phyloP scores from a whole-genome alignment of 2,113 vertebrate genomes.

The Lamprologus speciosus region DNA sequence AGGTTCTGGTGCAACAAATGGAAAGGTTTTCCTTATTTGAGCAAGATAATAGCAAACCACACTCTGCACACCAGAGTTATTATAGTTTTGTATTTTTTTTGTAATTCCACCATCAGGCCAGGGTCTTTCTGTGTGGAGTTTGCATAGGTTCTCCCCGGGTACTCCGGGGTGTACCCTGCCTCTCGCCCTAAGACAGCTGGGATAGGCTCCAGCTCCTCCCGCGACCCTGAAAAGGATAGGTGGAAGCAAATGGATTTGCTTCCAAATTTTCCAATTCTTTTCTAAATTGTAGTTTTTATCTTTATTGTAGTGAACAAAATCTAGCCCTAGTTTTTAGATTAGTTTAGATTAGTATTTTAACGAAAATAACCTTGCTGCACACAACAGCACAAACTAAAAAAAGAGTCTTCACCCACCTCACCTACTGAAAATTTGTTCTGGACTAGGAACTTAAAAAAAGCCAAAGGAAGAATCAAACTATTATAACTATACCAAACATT shows the following conservation, averaged over 20 bases:
- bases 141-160: background rate
- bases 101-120: background rate
- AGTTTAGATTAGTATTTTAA: background rate
- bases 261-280: background rate
- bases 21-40: background rate
- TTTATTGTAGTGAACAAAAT: background rate
- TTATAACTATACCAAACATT: background rate
- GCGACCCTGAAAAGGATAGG: background rate
- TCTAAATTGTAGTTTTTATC: background rate
- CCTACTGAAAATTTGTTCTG: background rate
- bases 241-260: background rate
- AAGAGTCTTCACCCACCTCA: background rate
- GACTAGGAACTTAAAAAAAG: background rate
- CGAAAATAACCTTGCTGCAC: background rate
- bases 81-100: background rate
- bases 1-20: background rate
- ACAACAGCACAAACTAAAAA: background rate
- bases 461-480: background rate
- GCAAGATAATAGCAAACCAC: background rate
- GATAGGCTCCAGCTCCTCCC: background rate
- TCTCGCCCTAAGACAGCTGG: background rate
- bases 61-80: background rate
- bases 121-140: background rate
- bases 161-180: background rate
- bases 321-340: background rate